Conservation (phyloP, 2,113 vertebrate species). For the Rutilus rutilus region DNA sequence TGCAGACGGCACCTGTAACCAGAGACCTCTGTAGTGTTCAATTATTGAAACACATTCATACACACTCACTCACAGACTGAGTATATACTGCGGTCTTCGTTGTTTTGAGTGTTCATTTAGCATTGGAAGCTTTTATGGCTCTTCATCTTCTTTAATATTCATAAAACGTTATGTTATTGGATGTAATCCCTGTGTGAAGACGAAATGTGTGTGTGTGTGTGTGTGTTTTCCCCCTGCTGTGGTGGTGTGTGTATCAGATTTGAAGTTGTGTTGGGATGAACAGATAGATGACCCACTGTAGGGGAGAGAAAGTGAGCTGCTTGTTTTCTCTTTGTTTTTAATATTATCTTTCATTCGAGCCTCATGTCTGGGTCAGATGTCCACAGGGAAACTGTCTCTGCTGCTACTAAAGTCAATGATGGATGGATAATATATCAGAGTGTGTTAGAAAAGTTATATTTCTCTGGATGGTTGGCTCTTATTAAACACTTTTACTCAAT, state of each 20-base stretch:
- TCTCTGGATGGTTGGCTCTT: not conserved
- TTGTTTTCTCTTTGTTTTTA: slow-evolving; percentile 1
- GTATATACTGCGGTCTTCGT: not conserved
- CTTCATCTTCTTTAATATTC: not conserved
- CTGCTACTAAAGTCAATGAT: not conserved
- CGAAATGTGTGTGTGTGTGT: not conserved
- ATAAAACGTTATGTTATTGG: not conserved
- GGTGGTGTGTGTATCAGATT: not conserved
- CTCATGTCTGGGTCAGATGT: slow-evolving; percentile 23
- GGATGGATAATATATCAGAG: not conserved
- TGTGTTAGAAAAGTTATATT: not conserved
- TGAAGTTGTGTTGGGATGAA: not conserved
- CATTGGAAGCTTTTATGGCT: not conserved
- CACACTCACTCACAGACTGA: slow-evolving; percentile 48
- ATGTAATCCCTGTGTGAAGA: not conserved
- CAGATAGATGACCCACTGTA: slow-evolving; percentile 18
- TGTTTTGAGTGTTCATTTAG: not conserved
- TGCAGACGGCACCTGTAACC: slow-evolving; percentile 66
- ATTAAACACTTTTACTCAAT: no score
- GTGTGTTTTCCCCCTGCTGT: not conserved
- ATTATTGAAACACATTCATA: slow-evolving; percentile 71
- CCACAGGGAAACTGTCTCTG: not conserved
- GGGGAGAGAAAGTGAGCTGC: slow-evolving; percentile 39
- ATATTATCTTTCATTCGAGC: slow-evolving; percentile 21
- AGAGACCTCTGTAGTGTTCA: slow-evolving; percentile 72